A percentile compares a stretch with the other conserved stretches of the same genome.
Conservation (phyloP, 2,797 vertebrate genomes). For the Capromys pilorides region DNA sequence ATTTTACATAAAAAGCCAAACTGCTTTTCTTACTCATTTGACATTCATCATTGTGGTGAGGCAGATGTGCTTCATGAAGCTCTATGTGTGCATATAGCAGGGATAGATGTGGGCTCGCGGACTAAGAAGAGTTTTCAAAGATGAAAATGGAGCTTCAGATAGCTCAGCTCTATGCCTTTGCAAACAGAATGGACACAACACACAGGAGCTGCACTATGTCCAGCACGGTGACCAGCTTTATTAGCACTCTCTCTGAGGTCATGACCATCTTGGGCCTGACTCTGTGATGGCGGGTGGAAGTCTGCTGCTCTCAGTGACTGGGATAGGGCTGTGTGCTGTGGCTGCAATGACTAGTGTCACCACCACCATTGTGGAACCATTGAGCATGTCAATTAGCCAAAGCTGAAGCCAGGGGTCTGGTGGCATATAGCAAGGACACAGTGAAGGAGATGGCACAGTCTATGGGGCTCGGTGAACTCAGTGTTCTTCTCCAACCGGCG, state of each 20-base stretch:
- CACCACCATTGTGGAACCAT: rapidly evolving
- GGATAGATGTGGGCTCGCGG: rapidly evolving
- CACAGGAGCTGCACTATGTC: conserved; percentile 61
- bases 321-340: neutral
- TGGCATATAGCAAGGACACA: too few relatives aligned
- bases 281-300: conserved; percentile 34
- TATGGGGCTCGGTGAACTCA: neutral
- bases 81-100: neutral
- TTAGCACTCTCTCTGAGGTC: neutral
- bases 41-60: neutral
- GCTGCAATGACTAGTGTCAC: neutral
- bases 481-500: too few relatives aligned
- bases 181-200: neutral
- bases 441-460: too few relatives aligned
- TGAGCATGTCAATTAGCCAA: rapidly evolving
- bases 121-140: neutral
- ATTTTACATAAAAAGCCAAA: too few relatives aligned
- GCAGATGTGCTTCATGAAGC: rapidly evolving
- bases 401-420: neutral
- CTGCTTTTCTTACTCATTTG: neutral
- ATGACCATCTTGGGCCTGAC: conserved; percentile 12
- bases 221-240: neutral
- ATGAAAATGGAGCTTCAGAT: neutral
- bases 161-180: neutral
- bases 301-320: neutral